These are phyloP conservation scores for Emydoidea blandingii DNA, from an alignment of 2,797 vertebrate genomes.

Conservation along the genomic window DNA sequence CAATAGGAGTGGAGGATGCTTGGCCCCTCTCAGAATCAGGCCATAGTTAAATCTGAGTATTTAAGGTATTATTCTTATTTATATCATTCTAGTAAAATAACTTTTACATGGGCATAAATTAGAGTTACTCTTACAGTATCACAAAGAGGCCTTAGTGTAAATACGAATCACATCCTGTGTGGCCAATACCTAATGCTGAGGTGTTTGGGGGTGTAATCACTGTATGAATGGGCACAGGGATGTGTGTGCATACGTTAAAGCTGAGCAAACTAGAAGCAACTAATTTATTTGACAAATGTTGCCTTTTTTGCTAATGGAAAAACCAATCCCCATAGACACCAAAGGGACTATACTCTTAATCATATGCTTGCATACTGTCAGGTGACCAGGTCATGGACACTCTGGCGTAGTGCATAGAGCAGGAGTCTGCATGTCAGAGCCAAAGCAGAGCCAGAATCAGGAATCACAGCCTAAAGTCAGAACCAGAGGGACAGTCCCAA, in stretches of 20 bases:
- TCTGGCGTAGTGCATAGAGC: no score
- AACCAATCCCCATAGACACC: background rate
- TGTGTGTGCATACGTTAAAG: background rate
- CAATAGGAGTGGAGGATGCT: background rate
- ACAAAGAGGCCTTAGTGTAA: background rate
- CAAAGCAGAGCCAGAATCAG: no score
- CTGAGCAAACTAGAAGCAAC: background rate
- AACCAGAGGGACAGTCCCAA: no score
- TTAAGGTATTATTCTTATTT: background rate
- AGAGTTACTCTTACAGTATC: background rate
- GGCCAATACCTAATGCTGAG: background rate
- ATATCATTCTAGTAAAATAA: rapidly evolving
- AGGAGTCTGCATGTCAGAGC: no score
- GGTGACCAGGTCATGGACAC: background rate
- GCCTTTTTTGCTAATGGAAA: background rate
- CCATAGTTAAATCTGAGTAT: background rate
- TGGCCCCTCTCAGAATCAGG: background rate
- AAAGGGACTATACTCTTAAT: background rate
- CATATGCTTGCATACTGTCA: no score
- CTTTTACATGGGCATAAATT: background rate
- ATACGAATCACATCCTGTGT: background rate
- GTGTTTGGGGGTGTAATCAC: background rate
- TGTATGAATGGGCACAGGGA: background rate
- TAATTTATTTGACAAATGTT: background rate
- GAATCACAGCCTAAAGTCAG: no score